These are phyloP conservation scores for Macropus fuliginosus DNA, from an alignment of 2,797 vertebrate species.

Conservation along the genomic window DNA sequence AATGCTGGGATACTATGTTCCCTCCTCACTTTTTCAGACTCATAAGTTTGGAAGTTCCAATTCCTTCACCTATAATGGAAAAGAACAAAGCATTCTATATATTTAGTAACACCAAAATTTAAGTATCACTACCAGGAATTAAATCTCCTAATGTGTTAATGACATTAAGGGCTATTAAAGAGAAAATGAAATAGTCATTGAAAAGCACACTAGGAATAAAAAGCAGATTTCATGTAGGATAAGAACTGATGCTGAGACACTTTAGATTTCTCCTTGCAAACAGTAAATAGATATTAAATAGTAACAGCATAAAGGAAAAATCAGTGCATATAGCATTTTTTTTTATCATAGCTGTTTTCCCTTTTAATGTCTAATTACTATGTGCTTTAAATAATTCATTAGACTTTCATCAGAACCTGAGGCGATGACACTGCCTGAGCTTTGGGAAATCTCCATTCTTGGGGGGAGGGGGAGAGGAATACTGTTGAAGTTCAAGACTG, in stretches of 20 bases:
- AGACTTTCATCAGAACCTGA: slow-evolving; percentile 68
- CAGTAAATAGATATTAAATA: slow-evolving; percentile 74
- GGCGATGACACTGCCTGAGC: background rate
- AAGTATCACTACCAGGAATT: slow-evolving; percentile 31
- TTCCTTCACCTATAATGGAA: background rate
- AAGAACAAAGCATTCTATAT: background rate
- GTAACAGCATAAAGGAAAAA: slow-evolving; percentile 48
- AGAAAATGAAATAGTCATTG: slow-evolving; percentile 54
- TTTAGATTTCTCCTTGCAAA: slow-evolving; percentile 53
- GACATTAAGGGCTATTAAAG: slow-evolving; percentile 52
- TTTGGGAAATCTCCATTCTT: slow-evolving; percentile 26
- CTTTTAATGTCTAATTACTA: slow-evolving; percentile 65
- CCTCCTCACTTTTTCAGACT: background rate
- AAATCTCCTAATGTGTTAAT: slow-evolving; percentile 35
- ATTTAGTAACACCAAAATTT: slow-evolving; percentile 4
- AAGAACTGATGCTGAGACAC: slow-evolving; percentile 42
- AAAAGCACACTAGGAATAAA: slow-evolving; percentile 28
- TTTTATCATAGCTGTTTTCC: slow-evolving; percentile 65
- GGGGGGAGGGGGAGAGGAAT: background rate
- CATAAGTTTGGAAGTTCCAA: background rate
- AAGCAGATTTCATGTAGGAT: slow-evolving; percentile 33
- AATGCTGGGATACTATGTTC: background rate
- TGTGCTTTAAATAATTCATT: slow-evolving; percentile 72
- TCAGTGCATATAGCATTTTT: slow-evolving; percentile 45
- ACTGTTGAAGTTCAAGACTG: slow-evolving; percentile 41